These are phyloP conservation scores for Chelon labrosus DNA, from an alignment of 2,797 vertebrate species.

Conservation along the genomic window DNA sequence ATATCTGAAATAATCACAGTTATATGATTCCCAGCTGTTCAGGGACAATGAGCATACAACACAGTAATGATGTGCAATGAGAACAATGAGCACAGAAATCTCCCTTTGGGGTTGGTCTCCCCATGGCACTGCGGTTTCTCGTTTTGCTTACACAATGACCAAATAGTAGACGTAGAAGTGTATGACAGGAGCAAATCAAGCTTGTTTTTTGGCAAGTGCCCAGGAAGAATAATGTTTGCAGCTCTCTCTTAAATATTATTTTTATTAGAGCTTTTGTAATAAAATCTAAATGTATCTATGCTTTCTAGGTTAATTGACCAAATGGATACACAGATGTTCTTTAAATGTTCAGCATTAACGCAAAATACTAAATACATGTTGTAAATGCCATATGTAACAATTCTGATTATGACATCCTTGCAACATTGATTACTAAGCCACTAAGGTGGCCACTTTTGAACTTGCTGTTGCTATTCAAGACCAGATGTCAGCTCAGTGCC, in stretches of 20 bases:
- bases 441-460: constrained; percentile 31
- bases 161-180: not conserved
- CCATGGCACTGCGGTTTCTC: constrained; percentile 1
- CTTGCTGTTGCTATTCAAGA: constrained; percentile 19
- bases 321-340: not conserved
- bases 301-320: not conserved
- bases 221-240: constrained; percentile 2
- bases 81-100: constrained; percentile 20
- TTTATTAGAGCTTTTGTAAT: constrained; percentile 12
- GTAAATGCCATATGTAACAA: not conserved
- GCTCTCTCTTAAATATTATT: constrained; percentile 3
- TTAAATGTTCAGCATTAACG: not conserved
- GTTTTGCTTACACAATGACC: constrained; percentile 38
- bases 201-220: constrained; percentile 5
- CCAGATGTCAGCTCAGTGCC: constrained; percentile 32
- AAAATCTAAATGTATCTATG: not conserved
- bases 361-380: not conserved
- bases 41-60: constrained; percentile 25
- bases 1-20: no score
- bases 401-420: not conserved
- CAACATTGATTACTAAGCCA: constrained; percentile 1
- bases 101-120: constrained; percentile 43
- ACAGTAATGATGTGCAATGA: constrained; percentile 42
- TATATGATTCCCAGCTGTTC: constrained; percentile 36
- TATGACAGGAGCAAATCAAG: constrained; percentile 12